A percentile compares a stretch with the other conserved stretches of the same genome.
Evolutionary conservation across 2,113 vertebrate genomes (phyloP).

Genomic region (Lontra canadensis): DNA sequence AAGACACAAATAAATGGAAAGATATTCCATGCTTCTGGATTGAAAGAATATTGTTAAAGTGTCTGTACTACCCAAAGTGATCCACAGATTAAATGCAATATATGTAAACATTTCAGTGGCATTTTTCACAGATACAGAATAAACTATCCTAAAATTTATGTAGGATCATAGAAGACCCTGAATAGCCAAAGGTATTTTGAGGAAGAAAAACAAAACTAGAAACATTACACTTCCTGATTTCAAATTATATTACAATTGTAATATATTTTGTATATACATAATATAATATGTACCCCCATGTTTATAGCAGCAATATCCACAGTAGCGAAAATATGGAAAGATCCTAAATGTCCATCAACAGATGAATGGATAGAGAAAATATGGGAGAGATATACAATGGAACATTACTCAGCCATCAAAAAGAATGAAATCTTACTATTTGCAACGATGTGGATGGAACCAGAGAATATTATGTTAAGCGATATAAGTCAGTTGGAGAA

Average conservation of each 20-base stretch:
- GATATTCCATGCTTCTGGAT: background rate
- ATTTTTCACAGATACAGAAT: background rate
- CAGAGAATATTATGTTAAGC: background rate
- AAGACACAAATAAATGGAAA: background rate
- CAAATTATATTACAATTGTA: background rate
- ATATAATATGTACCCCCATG: no score
- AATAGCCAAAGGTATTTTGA: background rate
- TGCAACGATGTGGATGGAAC: background rate
- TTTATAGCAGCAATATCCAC: no score
- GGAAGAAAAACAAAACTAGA: background rate
- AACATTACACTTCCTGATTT: background rate
- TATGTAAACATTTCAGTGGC: background rate
- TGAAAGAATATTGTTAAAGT: background rate
- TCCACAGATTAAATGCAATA: background rate
- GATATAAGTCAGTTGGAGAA: background rate
- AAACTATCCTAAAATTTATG: background rate
- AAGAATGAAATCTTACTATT: background rate
- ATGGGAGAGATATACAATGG: no score
- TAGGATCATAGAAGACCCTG: background rate
- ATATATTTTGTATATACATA: no score
- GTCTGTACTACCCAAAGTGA: background rate
- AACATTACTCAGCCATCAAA: background rate
- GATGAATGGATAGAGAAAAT: no score
- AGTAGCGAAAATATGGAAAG: no score
- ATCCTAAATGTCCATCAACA: no score